These are phyloP conservation scores for Ennomos fuscantarius DNA, from an alignment of 2,888 invertebrate genomes.

Conservation along the genomic window DNA sequence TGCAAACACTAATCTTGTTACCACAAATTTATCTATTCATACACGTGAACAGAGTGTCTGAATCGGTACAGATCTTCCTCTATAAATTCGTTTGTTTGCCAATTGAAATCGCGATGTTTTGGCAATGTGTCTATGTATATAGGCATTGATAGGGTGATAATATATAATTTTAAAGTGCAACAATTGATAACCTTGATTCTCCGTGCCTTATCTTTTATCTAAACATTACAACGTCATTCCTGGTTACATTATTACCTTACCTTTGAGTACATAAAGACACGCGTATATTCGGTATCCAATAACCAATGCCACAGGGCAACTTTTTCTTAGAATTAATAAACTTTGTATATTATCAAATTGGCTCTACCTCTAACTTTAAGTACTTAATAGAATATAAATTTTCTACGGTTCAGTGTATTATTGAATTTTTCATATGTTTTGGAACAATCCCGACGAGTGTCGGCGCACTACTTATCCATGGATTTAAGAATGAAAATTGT, in stretches of 20 bases:
- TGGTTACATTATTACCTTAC: slow-evolving; percentile 13
- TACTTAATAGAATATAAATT: too few relatives aligned
- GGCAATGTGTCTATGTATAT: slow-evolving; percentile 25
- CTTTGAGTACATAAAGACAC: slow-evolving; percentile 2
- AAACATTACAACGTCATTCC: slow-evolving; percentile 37
- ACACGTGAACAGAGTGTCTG: slow-evolving; percentile 60
- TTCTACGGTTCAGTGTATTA: too few relatives aligned
- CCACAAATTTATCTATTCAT: slow-evolving; percentile 44
- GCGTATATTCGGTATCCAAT: neutral
- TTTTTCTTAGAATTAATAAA: slow-evolving; percentile 9
- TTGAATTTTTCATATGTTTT: too few relatives aligned
- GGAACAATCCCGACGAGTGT: too few relatives aligned
- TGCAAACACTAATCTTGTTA: slow-evolving; percentile 26
- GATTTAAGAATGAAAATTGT: too few relatives aligned
- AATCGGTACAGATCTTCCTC: slow-evolving; percentile 55
- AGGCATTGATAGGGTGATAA: too few relatives aligned
- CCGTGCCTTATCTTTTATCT: slow-evolving; percentile 51
- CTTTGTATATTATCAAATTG: slow-evolving; percentile 3
- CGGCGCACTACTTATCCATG: too few relatives aligned
- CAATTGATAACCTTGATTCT: slow-evolving; percentile 45
- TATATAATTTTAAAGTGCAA: slow-evolving; percentile 35
- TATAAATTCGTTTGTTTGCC: slow-evolving; percentile 51
- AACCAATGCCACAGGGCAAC: slow-evolving; percentile 1
- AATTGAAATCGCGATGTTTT: slow-evolving; percentile 33
- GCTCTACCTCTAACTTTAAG: neutral